Evolutionary conservation across 2,888 invertebrate genomes (phyloP).

Genomic region (Nymphalis c-album): DNA sequence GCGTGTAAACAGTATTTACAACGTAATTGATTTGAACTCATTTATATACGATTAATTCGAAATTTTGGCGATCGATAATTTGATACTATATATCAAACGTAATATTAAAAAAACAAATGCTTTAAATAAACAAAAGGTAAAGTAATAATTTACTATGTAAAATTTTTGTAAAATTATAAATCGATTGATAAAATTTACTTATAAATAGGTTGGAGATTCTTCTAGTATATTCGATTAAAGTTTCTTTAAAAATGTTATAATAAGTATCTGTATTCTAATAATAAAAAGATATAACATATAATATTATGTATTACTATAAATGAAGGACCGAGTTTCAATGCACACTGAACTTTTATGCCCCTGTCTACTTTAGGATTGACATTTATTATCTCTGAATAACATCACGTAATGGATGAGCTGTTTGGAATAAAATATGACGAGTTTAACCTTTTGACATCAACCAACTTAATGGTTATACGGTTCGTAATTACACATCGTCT

Average conservation of each 20-base stretch:
- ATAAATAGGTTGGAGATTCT: no score
- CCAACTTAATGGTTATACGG: not conserved
- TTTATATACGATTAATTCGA: not conserved
- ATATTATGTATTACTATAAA: not conserved
- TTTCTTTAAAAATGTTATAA: not conserved
- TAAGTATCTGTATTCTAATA: not conserved
- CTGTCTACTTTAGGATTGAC: conserved; percentile 24
- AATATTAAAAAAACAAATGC: no score
- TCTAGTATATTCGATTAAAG: no score
- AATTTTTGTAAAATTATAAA: no score
- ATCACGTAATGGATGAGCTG: conserved; percentile 24
- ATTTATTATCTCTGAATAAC: conserved; percentile 27
- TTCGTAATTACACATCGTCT: not conserved
- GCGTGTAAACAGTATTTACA: not conserved
- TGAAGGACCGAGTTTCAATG: not conserved
- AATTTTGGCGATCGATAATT: no score
- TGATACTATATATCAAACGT: no score
- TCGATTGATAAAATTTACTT: no score
- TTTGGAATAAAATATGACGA: conserved; percentile 22
- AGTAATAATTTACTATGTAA: no score
- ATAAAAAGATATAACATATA: not conserved
- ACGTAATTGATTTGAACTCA: not conserved
- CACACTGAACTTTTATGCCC: conserved; percentile 4
- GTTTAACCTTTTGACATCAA: conserved; percentile 23
- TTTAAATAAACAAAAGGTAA: no score